Conservation (phyloP, 2,797 vertebrate species). For the Chaetodon trifasciatus region DNA sequence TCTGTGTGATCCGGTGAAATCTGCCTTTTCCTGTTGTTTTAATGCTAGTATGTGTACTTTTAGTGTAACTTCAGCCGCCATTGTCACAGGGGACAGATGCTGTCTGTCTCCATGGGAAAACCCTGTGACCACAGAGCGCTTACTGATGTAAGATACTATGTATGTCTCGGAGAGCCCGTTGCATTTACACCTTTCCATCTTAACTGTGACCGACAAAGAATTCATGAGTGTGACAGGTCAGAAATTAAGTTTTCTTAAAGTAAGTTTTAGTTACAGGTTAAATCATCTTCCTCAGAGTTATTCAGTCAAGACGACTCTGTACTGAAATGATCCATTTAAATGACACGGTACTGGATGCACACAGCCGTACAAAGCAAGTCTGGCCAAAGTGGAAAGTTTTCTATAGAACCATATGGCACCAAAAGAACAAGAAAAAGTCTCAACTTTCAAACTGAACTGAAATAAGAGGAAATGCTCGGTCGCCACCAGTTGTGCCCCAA, state of each 20-base stretch:
- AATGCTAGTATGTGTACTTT: not conserved
- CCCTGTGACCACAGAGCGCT: too few species aligned
- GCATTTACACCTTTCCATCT: not conserved
- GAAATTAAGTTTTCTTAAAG: not conserved
- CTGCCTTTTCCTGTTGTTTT: not conserved
- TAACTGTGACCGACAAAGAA: not conserved
- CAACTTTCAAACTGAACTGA: conserved; percentile 7
- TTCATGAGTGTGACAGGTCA: not conserved
- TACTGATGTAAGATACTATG: not conserved
- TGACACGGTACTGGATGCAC: not conserved
- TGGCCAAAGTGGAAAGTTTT: not conserved
- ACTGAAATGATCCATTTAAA: too few species aligned
- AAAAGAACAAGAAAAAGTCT: conserved; percentile 16
- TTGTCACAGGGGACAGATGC: not conserved
- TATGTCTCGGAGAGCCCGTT: not conserved
- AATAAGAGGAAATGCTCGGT: conserved; percentile 8
- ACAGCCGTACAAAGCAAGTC: not conserved
- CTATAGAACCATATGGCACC: not conserved
- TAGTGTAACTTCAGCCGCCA: not conserved
- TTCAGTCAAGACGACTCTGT: too few species aligned
- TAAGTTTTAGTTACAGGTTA: not conserved
- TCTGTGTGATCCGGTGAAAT: not conserved
- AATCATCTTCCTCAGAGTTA: not conserved
- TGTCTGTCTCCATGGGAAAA: not conserved
- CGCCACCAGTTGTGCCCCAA: not conserved